Percentiles rank a stretch among this genome's conserved stretches.
Evolutionary conservation across 2,113 vertebrate species (phyloP).

Genomic region (Ifrita kowaldi): DNA sequence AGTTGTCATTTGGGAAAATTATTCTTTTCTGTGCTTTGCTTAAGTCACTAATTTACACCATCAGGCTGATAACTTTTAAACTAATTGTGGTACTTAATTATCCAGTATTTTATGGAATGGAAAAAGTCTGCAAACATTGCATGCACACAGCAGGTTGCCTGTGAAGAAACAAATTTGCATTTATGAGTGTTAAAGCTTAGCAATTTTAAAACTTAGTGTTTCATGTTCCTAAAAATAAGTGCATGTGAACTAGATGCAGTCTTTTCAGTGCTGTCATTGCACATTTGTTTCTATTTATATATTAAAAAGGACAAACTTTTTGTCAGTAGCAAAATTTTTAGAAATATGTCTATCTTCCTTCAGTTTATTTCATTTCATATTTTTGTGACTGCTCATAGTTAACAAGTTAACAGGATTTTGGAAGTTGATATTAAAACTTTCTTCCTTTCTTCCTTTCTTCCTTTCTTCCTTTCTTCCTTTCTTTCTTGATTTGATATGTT

Average conservation of each 20-base stretch:
- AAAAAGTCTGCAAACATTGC: not conserved
- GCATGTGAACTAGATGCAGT: not conserved
- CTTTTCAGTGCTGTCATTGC: not conserved
- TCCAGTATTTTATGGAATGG: not conserved
- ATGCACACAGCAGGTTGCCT: not conserved
- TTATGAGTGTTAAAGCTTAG: not conserved
- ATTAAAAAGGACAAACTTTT: not conserved
- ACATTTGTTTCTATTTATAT: not conserved
- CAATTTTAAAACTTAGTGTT: not conserved
- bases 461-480: not conserved
- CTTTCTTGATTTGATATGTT: not conserved
- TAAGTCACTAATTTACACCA: constrained; percentile 1
- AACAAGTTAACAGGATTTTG: not conserved
- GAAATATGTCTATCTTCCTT: not conserved
- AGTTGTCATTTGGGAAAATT: not conserved
- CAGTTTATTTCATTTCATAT: not conserved
- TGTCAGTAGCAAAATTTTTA: not conserved
- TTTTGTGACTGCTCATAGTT: not conserved
- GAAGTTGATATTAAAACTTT: not conserved
- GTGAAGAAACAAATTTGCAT: not conserved
- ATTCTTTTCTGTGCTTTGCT: not conserved
- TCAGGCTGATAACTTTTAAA: constrained; percentile 1
- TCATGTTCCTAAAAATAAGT: not conserved
- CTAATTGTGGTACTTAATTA: not conserved
- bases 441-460: not conserved